These are phyloP conservation scores for Planococcus citri DNA, from an alignment of 1,140 invertebrate species.

Conservation along the genomic window DNA sequence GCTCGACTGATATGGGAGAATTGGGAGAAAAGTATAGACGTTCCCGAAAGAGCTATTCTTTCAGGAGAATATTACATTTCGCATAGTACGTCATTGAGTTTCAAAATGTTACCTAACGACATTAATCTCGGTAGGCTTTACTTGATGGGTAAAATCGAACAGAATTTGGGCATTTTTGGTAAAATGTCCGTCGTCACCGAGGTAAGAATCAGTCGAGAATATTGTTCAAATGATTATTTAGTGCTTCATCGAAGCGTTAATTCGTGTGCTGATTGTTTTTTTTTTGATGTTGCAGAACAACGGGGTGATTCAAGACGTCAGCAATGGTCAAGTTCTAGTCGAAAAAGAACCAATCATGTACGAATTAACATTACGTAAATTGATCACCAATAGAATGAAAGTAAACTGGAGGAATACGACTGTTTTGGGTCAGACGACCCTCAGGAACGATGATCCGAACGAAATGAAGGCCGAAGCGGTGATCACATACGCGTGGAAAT, in stretches of 20 bases:
- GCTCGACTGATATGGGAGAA: constrained; percentile 55
- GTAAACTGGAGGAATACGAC: constrained; percentile 35
- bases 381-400: constrained; percentile 43
- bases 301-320: constrained; percentile 39
- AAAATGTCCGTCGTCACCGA: constrained; percentile 51
- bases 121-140: constrained; percentile 33
- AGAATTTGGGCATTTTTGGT: constrained; percentile 44
- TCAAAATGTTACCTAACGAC: constrained; percentile 29
- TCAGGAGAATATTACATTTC: constrained; percentile 33
- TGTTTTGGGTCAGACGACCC: constrained; percentile 44
- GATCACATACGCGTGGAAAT: constrained; percentile 51
- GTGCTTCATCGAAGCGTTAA: too few relatives aligned
- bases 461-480: constrained; percentile 44
- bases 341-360: constrained; percentile 64
- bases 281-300: constrained; percentile 37
- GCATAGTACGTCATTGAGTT: constrained; percentile 39
- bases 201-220: constrained; percentile 27
- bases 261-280: not conserved
- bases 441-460: constrained; percentile 46
- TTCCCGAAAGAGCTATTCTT: constrained; percentile 51
- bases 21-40: constrained; percentile 50
- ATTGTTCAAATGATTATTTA: too few relatives aligned
- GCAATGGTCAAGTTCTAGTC: constrained; percentile 53
- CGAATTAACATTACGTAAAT: constrained; percentile 50
- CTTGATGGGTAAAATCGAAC: constrained; percentile 52